These are phyloP conservation scores for Falco columbarius DNA, from an alignment of 2,797 vertebrate genomes.

Conservation along the genomic window DNA sequence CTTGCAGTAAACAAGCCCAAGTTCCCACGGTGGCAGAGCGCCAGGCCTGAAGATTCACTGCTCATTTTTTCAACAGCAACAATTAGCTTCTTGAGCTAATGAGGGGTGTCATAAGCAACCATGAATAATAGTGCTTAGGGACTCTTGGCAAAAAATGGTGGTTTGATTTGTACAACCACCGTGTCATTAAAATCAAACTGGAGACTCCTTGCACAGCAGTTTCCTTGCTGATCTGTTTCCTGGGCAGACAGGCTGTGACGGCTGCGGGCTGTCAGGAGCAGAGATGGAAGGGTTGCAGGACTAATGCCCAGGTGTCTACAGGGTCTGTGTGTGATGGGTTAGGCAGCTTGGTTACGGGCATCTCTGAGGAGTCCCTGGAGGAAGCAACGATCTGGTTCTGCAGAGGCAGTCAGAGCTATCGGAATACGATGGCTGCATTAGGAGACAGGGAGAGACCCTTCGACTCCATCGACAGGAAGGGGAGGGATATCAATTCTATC, in stretches of 20 bases:
- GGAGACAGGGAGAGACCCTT: conserved; percentile 56
- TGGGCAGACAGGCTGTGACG: neutral
- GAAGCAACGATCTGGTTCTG: neutral
- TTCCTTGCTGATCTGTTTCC: accelerated
- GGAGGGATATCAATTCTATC: conserved; percentile 59
- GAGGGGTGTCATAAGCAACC: conserved; percentile 48
- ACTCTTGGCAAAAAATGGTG: neutral
- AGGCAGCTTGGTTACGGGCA: neutral
- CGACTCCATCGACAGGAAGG: conserved; percentile 50
- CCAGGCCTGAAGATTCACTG: conserved; percentile 40
- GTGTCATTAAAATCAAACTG: accelerated
- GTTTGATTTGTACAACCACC: neutral
- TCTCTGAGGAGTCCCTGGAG: neutral
- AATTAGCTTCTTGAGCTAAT: conserved; percentile 56
- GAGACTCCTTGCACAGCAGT: neutral
- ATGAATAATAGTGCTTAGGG: conserved; percentile 19
- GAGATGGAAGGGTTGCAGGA: neutral
- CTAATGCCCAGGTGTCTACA: accelerated
- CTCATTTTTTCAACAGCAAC: conserved; percentile 1
- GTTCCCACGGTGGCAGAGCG: neutral
- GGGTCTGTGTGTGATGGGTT: accelerated
- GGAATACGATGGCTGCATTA: conserved; percentile 68
- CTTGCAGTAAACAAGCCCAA: neutral
- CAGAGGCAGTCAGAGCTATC: conserved; percentile 58
- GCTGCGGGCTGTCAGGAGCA: neutral